Evolutionary conservation across 2,888 invertebrate species (phyloP), one percentile per base, ranked within the genome.

Genomic region (Eudemis profundana): DNA sequence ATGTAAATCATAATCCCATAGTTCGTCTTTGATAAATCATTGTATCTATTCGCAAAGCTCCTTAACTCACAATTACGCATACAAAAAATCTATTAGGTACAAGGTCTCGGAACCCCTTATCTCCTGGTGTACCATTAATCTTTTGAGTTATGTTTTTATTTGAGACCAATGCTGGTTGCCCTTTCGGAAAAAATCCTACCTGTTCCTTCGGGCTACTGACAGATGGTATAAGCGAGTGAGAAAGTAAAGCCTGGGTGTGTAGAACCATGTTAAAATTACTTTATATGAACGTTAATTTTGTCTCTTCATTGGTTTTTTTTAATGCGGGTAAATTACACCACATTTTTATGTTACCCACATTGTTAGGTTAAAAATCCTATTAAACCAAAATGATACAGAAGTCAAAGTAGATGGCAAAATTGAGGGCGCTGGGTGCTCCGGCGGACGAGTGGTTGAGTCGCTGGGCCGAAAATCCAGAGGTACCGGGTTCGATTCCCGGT

Each of bases 111-210:
- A 64, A 53, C 38, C 49, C 42, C 65, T 60, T 65, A 65, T 59
- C 64, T 49, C 3, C 51, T 3, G 36, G 42, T 8, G 23, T 27
- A 51, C 59, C 64, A 65, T 65, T 53, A 53, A 65, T 65, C 65
- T 65, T 59, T 4, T 21, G 49, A 51, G 59, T 59, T 59, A 65
- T 53, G 60, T 60, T 65, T 60, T 60, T 60, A 65, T 65, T 60
- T 47, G 38, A 40, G 21, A 15, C 60, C 65, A 47, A 51, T 50
- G 29, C 44, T 44, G 38, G 46, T 36, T 42, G 38, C 38, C 49
- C 27, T 46, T 53, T 17, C 21, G 12, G 50, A 53, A 65, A 65
- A 60, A 65, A 60, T 47, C 12, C 65, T 65, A 65, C 65, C 65
- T 65, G 65, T 19, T 21, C 19, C 4, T 29, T 36, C 7, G 1